Conservation (phyloP, 2,113 vertebrate genomes). For the Pycnonotus jocosus region DNA sequence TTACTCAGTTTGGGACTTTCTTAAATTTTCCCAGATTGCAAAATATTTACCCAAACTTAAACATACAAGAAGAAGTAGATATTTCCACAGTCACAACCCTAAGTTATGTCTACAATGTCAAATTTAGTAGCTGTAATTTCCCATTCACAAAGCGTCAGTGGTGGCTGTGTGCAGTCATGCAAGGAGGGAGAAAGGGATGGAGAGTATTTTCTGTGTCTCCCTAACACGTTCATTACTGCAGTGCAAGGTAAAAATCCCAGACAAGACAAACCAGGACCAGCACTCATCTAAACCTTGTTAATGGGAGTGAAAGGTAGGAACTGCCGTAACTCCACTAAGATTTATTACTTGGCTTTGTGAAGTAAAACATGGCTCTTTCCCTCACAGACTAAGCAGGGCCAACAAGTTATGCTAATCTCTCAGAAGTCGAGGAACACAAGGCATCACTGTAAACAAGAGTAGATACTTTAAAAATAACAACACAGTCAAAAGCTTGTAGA, state of each 20-base stretch:
- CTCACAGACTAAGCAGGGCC: neutral
- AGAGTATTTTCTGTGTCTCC: neutral
- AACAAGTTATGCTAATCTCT: neutral
- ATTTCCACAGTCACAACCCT: neutral
- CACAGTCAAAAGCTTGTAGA: neutral
- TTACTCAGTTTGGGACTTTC: neutral
- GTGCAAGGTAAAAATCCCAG: neutral
- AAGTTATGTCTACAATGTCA: neutral
- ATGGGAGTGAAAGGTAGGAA: neutral
- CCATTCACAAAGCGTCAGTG: neutral
- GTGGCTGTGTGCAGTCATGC: neutral
- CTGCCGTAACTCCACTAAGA: neutral
- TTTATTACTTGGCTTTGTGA: neutral
- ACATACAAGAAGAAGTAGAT: neutral
- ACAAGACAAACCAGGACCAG: neutral
- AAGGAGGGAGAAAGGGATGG: neutral
- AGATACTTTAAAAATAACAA: neutral
- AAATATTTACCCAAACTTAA: slow-evolving; percentile 33
- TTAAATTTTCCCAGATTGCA: slow-evolving; percentile 1
- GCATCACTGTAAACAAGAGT: neutral
- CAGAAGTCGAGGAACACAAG: neutral
- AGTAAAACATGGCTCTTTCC: neutral
- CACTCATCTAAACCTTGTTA: neutral
- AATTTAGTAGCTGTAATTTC: neutral
- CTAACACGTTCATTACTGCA: neutral